Evolutionary conservation across 2,888 invertebrate genomes (phyloP), one percentile per base, ranked within the genome.

Genomic region (Zhuqinia jingwanae): DNA sequence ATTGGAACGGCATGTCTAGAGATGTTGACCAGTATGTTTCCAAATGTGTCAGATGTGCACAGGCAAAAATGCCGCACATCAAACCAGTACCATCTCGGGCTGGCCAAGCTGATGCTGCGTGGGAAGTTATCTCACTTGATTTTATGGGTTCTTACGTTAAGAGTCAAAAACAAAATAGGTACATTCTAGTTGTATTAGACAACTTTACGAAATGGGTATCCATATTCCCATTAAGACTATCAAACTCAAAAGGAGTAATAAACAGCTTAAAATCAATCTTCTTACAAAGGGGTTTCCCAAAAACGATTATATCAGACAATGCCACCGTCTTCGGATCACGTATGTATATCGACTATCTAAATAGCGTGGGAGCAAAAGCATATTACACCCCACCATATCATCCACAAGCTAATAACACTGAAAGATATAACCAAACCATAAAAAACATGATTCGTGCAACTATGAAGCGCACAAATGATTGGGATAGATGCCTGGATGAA

Each of bases 81-180:
- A 22, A 45, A 0, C 65, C 68, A 11, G 85, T 58, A 1, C 87
- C 87, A 8, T 15, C 47, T 8, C 22, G 73, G 2, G 13, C 75
- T 11, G 20, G 58, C 11, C 27, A 36, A 5, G 11, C 82, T 0
- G 73, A 88, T 0, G 58, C 36, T 6, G 77, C 88, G 0, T 89
- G 85, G 84, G 65, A 73, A 0, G 15, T 68, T 0, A 6, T 90
- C 0, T 60, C 63, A 0, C 53, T 82, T 0, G 90, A 90, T 78
- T 25, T 90, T 11, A 84, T 88, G 77, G 89, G 90, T 5, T 87
- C 89, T 1, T 89, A 85, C 30, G 36, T 78, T 0, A 79, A 60
- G 30, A 42, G 75, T 0, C 42, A 53, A 0, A 82, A 85, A 1
- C 17, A 65, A 1, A 75, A 77, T 27, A 56, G 82, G 42, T 77